phyloP scores from a whole-genome alignment of 2,888 invertebrate species.

The Hirtodrosophila cameraria region DNA sequence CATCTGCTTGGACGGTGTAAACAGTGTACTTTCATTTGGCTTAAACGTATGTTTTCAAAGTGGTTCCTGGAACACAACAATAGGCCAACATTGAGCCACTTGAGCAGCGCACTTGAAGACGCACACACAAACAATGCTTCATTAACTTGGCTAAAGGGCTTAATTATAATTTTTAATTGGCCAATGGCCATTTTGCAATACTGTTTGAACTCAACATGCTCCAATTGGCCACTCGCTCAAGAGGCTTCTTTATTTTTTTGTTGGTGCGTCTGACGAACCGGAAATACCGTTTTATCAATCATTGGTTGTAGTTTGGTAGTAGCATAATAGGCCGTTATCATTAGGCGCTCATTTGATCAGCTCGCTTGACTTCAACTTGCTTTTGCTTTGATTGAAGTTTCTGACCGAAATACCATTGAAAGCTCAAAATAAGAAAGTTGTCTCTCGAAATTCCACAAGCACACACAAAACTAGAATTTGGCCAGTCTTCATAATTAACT shows the following conservation, averaged over 20 bases:
- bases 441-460: conserved; percentile 23
- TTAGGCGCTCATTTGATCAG: conserved; percentile 11
- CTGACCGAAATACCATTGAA: conserved; percentile 77
- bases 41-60: conserved; percentile 35
- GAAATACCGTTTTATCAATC: conserved; percentile 74
- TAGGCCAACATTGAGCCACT: conserved; percentile 7
- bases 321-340: conserved; percentile 5
- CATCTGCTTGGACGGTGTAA: conserved; percentile 17
- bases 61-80: conserved; percentile 50
- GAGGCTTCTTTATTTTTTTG: no score
- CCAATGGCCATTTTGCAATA: conserved; percentile 47
- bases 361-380: conserved; percentile 2
- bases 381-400: conserved; percentile 43
- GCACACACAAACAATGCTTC: background rate
- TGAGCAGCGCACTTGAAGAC: conserved; percentile 1
- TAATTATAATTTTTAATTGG: conserved; percentile 62
- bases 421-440: conserved; percentile 76
- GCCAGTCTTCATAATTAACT: conserved; percentile 51
- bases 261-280: conserved; percentile 48
- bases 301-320: no score
- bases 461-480: conserved; percentile 44
- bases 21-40: conserved; percentile 68
- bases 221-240: conserved; percentile 24
- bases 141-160: conserved; percentile 21
- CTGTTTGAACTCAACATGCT: conserved; percentile 29